A percentile compares a stretch with the other conserved stretches of the same genome.
These are phyloP conservation scores for Epicauta chinensis DNA, from an alignment of 1,140 invertebrate species.

Conservation along the genomic window DNA sequence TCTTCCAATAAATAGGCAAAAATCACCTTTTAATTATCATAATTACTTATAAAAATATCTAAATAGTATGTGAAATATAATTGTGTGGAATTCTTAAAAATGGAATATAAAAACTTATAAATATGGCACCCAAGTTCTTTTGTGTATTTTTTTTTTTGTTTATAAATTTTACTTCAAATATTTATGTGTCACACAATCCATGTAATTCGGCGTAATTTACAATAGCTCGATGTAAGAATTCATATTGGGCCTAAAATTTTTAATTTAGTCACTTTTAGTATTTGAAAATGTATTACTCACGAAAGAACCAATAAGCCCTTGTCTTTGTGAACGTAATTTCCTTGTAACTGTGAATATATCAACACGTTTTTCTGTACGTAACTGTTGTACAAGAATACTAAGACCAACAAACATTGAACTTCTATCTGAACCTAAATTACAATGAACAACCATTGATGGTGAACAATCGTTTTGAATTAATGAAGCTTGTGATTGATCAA, in stretches of 20 bases:
- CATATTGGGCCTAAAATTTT: slow-evolving; percentile 73
- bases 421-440: slow-evolving; percentile 75
- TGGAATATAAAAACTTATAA: slow-evolving; percentile 16
- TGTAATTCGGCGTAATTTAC: slow-evolving; percentile 84
- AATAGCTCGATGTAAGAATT: slow-evolving; percentile 85
- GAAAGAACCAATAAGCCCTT: slow-evolving; percentile 74
- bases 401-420: slow-evolving; percentile 85
- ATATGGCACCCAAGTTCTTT: slow-evolving; percentile 4
- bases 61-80: slow-evolving; percentile 12
- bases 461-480: slow-evolving; percentile 44
- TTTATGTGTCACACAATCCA: slow-evolving; percentile 50
- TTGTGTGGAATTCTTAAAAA: slow-evolving; percentile 14
- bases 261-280: neutral
- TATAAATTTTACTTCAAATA: slow-evolving; percentile 17
- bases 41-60: slow-evolving; percentile 17
- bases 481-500: slow-evolving; percentile 57
- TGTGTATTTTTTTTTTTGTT: too few relatives aligned
- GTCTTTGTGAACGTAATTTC: slow-evolving; percentile 76
- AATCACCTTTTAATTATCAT: slow-evolving; percentile 10
- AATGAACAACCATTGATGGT: slow-evolving; percentile 72
- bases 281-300: slow-evolving; percentile 50
- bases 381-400: slow-evolving; percentile 76
- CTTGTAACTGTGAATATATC: slow-evolving; percentile 79
- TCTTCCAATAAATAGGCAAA: slow-evolving; percentile 12
- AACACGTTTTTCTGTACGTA: slow-evolving; percentile 72